Evolutionary conservation across 2,797 vertebrate species (phyloP).

Genomic region (Myripristis murdjan): DNA sequence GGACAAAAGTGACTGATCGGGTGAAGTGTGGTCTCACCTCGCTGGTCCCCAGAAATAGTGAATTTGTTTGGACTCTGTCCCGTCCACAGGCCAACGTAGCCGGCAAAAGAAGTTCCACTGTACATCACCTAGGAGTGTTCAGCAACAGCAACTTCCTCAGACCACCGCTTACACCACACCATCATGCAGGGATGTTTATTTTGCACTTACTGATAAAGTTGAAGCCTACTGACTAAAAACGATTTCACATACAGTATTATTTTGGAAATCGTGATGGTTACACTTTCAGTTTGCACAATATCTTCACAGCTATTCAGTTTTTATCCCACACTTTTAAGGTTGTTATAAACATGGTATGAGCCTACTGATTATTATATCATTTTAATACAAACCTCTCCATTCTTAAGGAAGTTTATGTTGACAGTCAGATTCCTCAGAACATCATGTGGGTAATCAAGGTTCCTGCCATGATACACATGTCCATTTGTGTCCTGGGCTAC

Average conservation of each 20-base stretch:
- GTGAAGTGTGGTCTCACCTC: conserved; percentile 70
- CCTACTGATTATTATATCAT: not conserved
- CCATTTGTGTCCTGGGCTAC: conserved; percentile 91
- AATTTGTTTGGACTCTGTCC: conserved; percentile 94
- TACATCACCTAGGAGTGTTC: conserved; percentile 85
- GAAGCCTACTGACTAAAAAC: not conserved
- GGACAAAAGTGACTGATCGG: conserved; percentile 6
- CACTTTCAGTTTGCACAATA: not conserved
- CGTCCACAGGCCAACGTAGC: conserved; percentile 96
- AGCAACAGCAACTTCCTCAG: not conserved
- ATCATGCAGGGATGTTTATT: not conserved
- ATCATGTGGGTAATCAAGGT: conserved; percentile 91
- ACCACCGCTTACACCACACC: not conserved
- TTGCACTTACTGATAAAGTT: not conserved
- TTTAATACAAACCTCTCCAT: conserved; percentile 85
- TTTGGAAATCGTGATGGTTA: too few species aligned
- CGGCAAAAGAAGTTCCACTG: conserved; percentile 92
- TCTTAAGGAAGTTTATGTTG: conserved; percentile 87
- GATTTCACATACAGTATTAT: not conserved
- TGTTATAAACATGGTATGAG: not conserved
- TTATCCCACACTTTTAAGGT: not conserved
- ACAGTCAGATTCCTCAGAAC: conserved; percentile 89
- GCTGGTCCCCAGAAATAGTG: conserved; percentile 91
- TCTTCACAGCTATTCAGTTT: not conserved
- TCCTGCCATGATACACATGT: conserved; percentile 92